A percentile compares a stretch with the other conserved stretches of the same genome.
Conservation (phyloP, 2,113 vertebrate species). For the Phaethornis superciliosus region DNA sequence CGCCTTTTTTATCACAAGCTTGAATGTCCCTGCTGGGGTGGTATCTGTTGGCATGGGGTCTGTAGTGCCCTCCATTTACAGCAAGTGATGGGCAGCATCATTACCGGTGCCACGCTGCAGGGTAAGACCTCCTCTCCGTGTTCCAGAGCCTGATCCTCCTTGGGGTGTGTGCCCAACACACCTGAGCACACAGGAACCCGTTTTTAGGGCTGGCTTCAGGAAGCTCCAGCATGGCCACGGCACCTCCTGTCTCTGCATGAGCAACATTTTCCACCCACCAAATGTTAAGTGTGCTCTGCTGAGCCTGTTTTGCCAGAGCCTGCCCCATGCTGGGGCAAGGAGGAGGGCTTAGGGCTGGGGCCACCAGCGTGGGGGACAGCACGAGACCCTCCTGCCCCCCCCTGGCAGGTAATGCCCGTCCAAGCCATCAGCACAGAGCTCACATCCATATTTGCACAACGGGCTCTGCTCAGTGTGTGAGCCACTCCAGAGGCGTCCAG, state of each 20-base stretch:
- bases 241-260: background rate
- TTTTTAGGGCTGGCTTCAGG: background rate
- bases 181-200: background rate
- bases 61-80: background rate
- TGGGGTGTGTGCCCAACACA: background rate
- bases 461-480: slow-evolving; percentile 5
- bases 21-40: fast-evolving
- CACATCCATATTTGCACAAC: slow-evolving; percentile 86
- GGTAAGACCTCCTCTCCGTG: background rate
- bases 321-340: fast-evolving
- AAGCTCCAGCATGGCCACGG: fast-evolving
- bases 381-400: background rate
- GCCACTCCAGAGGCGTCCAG: slow-evolving; percentile 7
- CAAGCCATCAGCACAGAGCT: background rate
- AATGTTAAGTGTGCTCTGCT: fast-evolving
- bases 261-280: slow-evolving; percentile 30
- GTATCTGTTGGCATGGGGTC: fast-evolving
- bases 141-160: fast-evolving
- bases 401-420: slow-evolving; percentile 24
- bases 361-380: fast-evolving
- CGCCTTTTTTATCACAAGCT: background rate
- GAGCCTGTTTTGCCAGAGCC: background rate
- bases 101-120: background rate
- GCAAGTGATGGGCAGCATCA: fast-evolving
- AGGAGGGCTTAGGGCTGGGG: background rate